Base-by-base conservation (phyloP, 2,797 vertebrate species). In the Arctocebus calabarensis region DNA sequence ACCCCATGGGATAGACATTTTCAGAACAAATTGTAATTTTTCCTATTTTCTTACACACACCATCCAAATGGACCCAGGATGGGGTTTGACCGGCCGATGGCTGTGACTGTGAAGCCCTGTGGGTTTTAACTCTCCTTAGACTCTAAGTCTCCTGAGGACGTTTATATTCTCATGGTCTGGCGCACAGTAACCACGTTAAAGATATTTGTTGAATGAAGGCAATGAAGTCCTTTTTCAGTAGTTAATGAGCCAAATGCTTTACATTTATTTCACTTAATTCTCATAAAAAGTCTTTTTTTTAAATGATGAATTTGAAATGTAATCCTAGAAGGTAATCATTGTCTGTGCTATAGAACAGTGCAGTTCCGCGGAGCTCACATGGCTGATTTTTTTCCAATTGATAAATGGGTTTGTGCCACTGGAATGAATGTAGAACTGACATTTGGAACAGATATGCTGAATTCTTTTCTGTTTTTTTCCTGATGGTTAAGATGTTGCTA, bases 1-100 rank as follows among this genome's bases (percentile, higher is more conserved):
- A 91, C 45, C 37, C 40, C 37, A 29, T 6, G 52, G 17, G 16
- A 74, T 73, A 3, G 40, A 55, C 10, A 27, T 70, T 95, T 93
- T 87, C 55, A 57, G 66, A 94, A 73, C 23, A 95, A 94, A 83
- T 84, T 73, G 43, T 19, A 84, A 29, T 62, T 12, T 66, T 91
- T 91, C 20, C 84, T 91, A 23, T 87, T 7, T 9, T 87, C 55
- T 92, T 43, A 37, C 17, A n/a, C 1, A 74, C 13, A 34, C 12
- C 11, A 84, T 55, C 3, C 13, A 74, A 73, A 88, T 48, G 40
- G 40, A 92, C 23, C 22, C n/a, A 68, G 14, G 2, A 3, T 34
- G 7, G 34, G 12, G 37, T 16, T 34, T 66, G 29, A 40, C 23
- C 20, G 17, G 40, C 0, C 2, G 79, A 22, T 19, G 34, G 10